Evolutionary conservation across 1,140 invertebrate genomes (phyloP).

Genomic region (Pogonomyrmex californicus): DNA sequence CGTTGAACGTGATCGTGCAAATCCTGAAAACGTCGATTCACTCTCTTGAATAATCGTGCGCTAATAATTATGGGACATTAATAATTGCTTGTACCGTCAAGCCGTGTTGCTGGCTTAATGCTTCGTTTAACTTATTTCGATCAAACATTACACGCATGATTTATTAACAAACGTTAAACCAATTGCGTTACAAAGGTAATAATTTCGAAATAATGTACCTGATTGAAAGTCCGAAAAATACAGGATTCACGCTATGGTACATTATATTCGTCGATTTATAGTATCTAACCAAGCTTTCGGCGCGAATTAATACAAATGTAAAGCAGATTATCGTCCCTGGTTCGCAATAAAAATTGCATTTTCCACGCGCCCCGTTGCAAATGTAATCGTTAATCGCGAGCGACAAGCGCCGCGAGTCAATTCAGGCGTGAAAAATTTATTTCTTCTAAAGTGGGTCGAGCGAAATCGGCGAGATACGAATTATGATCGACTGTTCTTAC

Average conservation of each 20-base stretch:
- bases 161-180: constrained; percentile 40
- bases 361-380: constrained; percentile 12
- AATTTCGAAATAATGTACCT: constrained; percentile 32
- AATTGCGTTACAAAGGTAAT: constrained; percentile 47
- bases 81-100: constrained; percentile 37
- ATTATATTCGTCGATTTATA: constrained; percentile 50
- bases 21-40: not conserved
- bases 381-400: constrained; percentile 45
- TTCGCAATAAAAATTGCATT: constrained; percentile 51
- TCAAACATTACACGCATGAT: constrained; percentile 50
- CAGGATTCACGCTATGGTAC: not conserved
- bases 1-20: constrained; percentile 22
- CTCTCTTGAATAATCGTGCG: constrained; percentile 41
- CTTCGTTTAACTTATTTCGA: constrained; percentile 51
- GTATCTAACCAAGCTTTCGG: constrained; percentile 25
- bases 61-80: constrained; percentile 42
- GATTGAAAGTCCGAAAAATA: constrained; percentile 45
- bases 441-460: constrained; percentile 9
- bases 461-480: constrained; percentile 27
- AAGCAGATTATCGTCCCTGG: constrained; percentile 44
- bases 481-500: constrained; percentile 51
- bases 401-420: constrained; percentile 23
- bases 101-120: constrained; percentile 25
- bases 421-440: constrained; percentile 51
- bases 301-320: constrained; percentile 42